These are phyloP conservation scores for Polypterus bichir DNA, from an alignment of 2,113 vertebrate species.

Conservation along the genomic window DNA sequence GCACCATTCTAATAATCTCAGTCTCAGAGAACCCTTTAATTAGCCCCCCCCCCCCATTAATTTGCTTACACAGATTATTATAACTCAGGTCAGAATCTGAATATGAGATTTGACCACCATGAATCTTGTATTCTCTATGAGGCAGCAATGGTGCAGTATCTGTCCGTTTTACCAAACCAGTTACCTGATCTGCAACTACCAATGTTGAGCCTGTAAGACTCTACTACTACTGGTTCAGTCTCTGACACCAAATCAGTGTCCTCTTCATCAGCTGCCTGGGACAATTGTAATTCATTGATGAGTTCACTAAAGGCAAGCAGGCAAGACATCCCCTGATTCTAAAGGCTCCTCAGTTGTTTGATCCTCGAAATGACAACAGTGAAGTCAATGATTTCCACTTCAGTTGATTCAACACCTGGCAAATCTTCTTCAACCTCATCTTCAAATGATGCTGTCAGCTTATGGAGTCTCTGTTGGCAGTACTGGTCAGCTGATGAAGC, in stretches of 20 bases:
- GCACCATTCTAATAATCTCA: too few relatives aligned
- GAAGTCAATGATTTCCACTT: too few relatives aligned
- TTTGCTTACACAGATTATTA: too few relatives aligned
- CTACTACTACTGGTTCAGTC: neutral
- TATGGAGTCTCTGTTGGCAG: too few relatives aligned
- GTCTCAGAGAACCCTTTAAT: too few relatives aligned
- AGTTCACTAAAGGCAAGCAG: conserved; percentile 1
- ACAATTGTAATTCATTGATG: neutral
- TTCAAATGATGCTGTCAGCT: too few relatives aligned
- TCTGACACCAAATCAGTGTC: neutral
- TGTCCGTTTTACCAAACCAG: conserved; percentile 3
- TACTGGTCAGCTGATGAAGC: too few relatives aligned
- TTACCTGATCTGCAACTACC: neutral
- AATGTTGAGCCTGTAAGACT: neutral
- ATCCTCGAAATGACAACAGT: too few relatives aligned
- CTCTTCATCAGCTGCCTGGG: neutral
- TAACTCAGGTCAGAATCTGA: too few relatives aligned
- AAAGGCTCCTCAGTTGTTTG: neutral
- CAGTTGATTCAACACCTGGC: too few relatives aligned
- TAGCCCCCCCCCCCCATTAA: too few relatives aligned
- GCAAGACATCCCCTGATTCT: conserved; percentile 2
- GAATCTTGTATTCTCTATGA: conserved; percentile 3
- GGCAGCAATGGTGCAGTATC: conserved; percentile 3
- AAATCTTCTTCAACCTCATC: too few relatives aligned
- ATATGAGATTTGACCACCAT: conserved; percentile 14